Conservation (phyloP, 2,888 invertebrate species). For the Diloba caeruleocephala region DNA sequence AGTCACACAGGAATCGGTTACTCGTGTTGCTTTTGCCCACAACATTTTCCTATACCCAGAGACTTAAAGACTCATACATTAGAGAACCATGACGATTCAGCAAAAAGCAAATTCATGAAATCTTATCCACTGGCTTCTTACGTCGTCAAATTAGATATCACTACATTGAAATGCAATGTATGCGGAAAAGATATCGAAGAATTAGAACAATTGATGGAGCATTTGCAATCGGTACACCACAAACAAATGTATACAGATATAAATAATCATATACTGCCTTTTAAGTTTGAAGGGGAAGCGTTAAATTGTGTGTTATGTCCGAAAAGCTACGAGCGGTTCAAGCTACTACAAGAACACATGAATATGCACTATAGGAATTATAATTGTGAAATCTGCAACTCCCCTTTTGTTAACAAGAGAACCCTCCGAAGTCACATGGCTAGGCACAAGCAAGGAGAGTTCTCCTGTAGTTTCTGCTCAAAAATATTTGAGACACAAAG, state of each 20-base stretch:
- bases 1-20: slow-evolving; percentile 64
- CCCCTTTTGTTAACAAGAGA: slow-evolving; percentile 72
- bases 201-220: slow-evolving; percentile 29
- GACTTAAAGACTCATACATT: slow-evolving; percentile 70
- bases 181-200: slow-evolving; percentile 25
- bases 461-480: slow-evolving; percentile 33
- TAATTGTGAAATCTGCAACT: slow-evolving; percentile 53
- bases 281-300: slow-evolving; percentile 37
- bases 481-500: slow-evolving; percentile 43
- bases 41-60: slow-evolving; percentile 55
- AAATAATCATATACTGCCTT: slow-evolving; percentile 49
- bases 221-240: slow-evolving; percentile 28
- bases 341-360: slow-evolving; percentile 50
- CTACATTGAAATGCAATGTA: slow-evolving; percentile 34
- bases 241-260: slow-evolving; percentile 41
- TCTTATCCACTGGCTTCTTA: slow-evolving; percentile 47
- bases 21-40: slow-evolving; percentile 66
- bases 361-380: slow-evolving; percentile 44
- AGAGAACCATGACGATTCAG: slow-evolving; percentile 54
- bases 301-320: slow-evolving; percentile 37
- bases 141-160: slow-evolving; percentile 46
- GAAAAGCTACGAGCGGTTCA: slow-evolving; percentile 34
- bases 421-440: slow-evolving; percentile 25
- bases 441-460: slow-evolving; percentile 44
- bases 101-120: slow-evolving; percentile 58